Evolutionary conservation across 1,140 invertebrate genomes (phyloP), one percentile per base, ranked within the genome.

Genomic region (Calycopis cecrops): DNA sequence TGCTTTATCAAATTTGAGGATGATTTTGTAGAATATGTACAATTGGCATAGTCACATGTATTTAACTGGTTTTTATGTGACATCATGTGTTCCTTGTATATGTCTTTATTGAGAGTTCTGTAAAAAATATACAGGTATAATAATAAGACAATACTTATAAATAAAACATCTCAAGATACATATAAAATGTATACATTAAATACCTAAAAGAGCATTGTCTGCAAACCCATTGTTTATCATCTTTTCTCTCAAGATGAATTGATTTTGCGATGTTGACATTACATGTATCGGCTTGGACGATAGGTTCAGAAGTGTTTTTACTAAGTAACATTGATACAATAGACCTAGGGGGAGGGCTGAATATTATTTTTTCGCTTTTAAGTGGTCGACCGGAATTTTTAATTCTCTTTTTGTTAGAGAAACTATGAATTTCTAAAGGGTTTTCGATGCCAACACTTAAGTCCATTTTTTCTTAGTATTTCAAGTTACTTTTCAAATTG

Each of bases 1-100:
- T 85, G 82, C 48, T 82, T 85, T 35, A 69, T 73, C 8, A 85
- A 61, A 68, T 85, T 85, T 51, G 76, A 82, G 42, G 74, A 75
- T 48, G 79, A 64, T 52, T 72, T 77, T 44, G 68, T 72, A 48
- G 60, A 51, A 55, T 85, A 85, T 35, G 42, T 52, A 61, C 79
- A 85, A n/a, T 71, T 57, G 4, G 53, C 55, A 66, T 62, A 70
- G 35, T 74, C 57, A 67, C 79, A 85, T 12, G 52, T 44, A 57
- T 67, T 73, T 37, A 64, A 16, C 57, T 71, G 65, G 40, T 57
- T 40, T 52, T 57, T 64, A 18, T 65, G 53, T 37, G 18, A 35
- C 35, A 49, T 58, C 52, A 54, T 11, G 38, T 70, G 60, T 33
- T 61, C 61, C 35, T 48, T 60, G 37, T 48, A 54, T 40, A 62